phyloP scores from a whole-genome alignment of 1,140 invertebrate genomes.

The Leucophenga varia region DNA sequence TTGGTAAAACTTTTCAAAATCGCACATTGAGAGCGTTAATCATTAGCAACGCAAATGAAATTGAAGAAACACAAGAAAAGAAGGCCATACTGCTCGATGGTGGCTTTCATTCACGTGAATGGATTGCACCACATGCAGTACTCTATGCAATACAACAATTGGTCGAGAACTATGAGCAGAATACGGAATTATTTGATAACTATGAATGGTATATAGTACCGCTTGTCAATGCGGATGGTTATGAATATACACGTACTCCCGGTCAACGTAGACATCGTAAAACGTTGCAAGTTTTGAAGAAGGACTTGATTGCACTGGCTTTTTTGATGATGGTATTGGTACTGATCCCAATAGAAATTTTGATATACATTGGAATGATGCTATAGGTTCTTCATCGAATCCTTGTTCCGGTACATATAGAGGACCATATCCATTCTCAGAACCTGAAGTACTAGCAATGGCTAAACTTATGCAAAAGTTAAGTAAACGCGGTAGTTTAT shows the following conservation, averaged over 20 bases:
- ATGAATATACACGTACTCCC: slow-evolving; percentile 24
- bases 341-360: slow-evolving; percentile 66
- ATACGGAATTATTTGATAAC: slow-evolving; percentile 48
- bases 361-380: slow-evolving; percentile 63
- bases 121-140: slow-evolving; percentile 64
- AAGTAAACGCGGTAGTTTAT: slow-evolving; percentile 60
- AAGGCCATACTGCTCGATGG: slow-evolving; percentile 58
- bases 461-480: slow-evolving; percentile 54
- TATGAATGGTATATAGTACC: slow-evolving; percentile 62
- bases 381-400: slow-evolving; percentile 62
- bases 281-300: slow-evolving; percentile 56
- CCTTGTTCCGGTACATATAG: slow-evolving; percentile 67
- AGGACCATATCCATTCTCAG: slow-evolving; percentile 66
- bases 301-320: slow-evolving; percentile 48
- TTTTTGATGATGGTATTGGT: slow-evolving; percentile 56
- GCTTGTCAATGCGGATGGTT: slow-evolving; percentile 56
- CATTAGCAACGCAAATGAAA: slow-evolving; percentile 50
- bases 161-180: slow-evolving; percentile 57
- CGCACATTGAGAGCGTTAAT: slow-evolving; percentile 57
- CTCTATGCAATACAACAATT: slow-evolving; percentile 63
- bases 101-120: slow-evolving; percentile 67
- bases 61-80: too few relatives aligned
- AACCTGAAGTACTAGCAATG: slow-evolving; percentile 61
- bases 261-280: too few relatives aligned
- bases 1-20: slow-evolving; percentile 55